These are phyloP conservation scores for Microcebus jonahi DNA, from an alignment of 2,113 vertebrate genomes.

Conservation along the genomic window DNA sequence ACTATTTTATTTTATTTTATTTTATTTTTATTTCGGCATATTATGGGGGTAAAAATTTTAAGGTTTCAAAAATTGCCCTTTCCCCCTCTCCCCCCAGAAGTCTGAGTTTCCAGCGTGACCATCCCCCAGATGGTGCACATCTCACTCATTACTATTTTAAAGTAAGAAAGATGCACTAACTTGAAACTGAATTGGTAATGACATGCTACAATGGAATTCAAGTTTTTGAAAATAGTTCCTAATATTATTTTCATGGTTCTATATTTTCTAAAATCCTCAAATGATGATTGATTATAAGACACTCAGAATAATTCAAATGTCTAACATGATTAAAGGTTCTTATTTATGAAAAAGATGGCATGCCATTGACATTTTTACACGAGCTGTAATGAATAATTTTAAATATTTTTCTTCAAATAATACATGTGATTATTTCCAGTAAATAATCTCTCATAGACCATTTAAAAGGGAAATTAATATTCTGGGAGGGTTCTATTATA, in stretches of 20 bases:
- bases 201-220: not conserved
- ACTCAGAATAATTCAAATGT: not conserved
- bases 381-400: not conserved
- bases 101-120: too few relatives aligned
- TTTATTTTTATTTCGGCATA: too few relatives aligned
- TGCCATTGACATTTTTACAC: not conserved
- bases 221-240: not conserved
- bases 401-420: not conserved
- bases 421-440: not conserved
- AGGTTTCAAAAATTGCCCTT: too few relatives aligned
- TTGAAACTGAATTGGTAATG: slow-evolving; percentile 12
- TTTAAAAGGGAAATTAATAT: not conserved
- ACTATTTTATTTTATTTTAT: not conserved
- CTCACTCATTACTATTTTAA: not conserved
- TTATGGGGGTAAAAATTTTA: too few relatives aligned
- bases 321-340: not conserved
- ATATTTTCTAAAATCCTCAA: not conserved
- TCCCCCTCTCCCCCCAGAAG: too few relatives aligned
- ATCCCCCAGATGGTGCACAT: too few relatives aligned
- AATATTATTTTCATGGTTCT: not conserved
- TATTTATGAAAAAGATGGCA: not conserved
- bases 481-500: not conserved
- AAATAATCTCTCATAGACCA: not conserved
- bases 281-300: not conserved
- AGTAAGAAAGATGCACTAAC: not conserved